Conservation (phyloP, 2,113 vertebrate genomes). For the Dromas ardeola region DNA sequence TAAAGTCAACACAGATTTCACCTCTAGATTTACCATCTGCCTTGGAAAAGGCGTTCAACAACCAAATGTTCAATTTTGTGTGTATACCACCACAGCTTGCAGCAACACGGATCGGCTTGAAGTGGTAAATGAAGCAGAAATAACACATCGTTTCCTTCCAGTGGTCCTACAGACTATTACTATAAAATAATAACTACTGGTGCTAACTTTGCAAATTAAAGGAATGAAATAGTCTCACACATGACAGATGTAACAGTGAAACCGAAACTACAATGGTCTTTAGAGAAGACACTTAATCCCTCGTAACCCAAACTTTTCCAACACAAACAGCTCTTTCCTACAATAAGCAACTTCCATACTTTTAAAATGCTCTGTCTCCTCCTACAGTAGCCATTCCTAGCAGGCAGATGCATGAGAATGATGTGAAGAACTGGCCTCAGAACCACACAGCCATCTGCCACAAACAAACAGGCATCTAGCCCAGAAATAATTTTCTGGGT, state of each 20-base stretch:
- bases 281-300: not conserved
- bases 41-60: not conserved
- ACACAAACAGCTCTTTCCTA: not conserved
- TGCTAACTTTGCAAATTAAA: not conserved
- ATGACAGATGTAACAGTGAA: not conserved
- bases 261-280: not conserved
- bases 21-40: not conserved
- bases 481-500: not conserved
- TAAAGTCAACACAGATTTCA: not conserved
- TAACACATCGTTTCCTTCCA: not conserved
- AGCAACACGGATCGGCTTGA: not conserved
- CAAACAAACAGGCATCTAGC: not conserved
- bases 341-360: not conserved
- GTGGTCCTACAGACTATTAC: not conserved
- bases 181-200: not conserved
- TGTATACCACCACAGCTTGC: not conserved
- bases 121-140: not conserved
- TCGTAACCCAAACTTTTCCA: not conserved
- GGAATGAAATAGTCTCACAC: not conserved
- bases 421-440: not conserved
- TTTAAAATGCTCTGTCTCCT: not conserved
- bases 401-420: not conserved
- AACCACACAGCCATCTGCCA: not conserved
- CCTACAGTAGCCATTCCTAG: not conserved
- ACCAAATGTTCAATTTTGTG: not conserved